These are phyloP conservation scores for Cheilosia vulpina DNA, from an alignment of 2,888 invertebrate species.

Conservation along the genomic window DNA sequence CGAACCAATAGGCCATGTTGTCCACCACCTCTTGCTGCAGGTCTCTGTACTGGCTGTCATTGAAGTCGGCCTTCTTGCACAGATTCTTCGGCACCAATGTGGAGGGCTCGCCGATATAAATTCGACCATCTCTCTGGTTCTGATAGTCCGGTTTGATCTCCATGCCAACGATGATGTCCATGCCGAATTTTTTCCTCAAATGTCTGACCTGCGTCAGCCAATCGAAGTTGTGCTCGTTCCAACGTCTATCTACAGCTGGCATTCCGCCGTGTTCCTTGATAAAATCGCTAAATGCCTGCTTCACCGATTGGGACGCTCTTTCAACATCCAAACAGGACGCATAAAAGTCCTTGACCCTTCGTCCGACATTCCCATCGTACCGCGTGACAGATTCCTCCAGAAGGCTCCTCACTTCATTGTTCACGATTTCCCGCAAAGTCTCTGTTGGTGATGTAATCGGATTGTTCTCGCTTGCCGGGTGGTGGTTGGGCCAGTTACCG, in stretches of 20 bases:
- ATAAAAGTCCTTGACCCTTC: conserved; percentile 80
- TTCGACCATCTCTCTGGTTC: conserved; percentile 78
- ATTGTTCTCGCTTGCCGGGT: conserved; percentile 76
- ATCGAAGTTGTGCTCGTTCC: conserved; percentile 79
- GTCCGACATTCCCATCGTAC: conserved; percentile 76
- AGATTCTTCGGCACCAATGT: conserved; percentile 64
- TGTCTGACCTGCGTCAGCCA: conserved; percentile 78
- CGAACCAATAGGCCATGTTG: conserved; percentile 79
- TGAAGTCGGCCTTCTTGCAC: conserved; percentile 75
- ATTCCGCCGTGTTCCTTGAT: conserved; percentile 79
- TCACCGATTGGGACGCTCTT: conserved; percentile 77
- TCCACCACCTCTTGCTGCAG: conserved; percentile 77
- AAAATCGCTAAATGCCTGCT: conserved; percentile 78
- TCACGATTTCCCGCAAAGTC: conserved; percentile 76
- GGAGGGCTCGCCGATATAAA: conserved; percentile 77
- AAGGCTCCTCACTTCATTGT: conserved; percentile 77
- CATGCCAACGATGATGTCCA: conserved; percentile 76
- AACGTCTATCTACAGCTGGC: conserved; percentile 77
- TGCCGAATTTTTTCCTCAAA: conserved; percentile 77
- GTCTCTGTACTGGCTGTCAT: conserved; percentile 67
- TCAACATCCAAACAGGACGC: conserved; percentile 78
- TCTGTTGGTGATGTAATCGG: conserved; percentile 78
- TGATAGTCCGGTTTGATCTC: conserved; percentile 79
- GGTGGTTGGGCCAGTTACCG: conserved; percentile 79
- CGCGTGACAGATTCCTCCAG: conserved; percentile 65